Percentiles rank a stretch among this genome's conserved stretches.
These are phyloP conservation scores for Dasyprocta punctata DNA, from an alignment of 2,113 vertebrate species.

Conservation along the genomic window DNA sequence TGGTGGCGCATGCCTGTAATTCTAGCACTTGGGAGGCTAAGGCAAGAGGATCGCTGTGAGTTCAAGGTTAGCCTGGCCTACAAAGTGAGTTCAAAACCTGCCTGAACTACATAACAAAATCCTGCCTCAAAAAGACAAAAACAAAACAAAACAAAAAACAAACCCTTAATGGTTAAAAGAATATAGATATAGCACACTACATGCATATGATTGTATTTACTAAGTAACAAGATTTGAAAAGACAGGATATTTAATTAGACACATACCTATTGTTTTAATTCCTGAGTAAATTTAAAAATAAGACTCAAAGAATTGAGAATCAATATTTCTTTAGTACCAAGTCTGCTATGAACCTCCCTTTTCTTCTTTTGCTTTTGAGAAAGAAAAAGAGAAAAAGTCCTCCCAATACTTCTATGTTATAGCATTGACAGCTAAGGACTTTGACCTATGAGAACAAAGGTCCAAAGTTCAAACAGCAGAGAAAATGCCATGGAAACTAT, in stretches of 20 bases:
- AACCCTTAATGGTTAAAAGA: slow-evolving; percentile 11
- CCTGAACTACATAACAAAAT: neutral
- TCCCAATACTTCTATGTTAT: slow-evolving; percentile 47
- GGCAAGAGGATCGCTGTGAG: neutral
- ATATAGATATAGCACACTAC: neutral
- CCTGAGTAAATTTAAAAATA: slow-evolving; percentile 65
- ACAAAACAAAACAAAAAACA: neutral
- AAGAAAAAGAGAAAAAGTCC: neutral
- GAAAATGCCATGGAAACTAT: slow-evolving; percentile 66
- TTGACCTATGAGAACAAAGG: slow-evolving; percentile 75
- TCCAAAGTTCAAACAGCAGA: slow-evolving; percentile 77
- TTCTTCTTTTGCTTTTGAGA: slow-evolving; percentile 54
- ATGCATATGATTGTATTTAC: neutral
- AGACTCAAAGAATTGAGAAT: slow-evolving; percentile 49
- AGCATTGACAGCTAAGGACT: slow-evolving; percentile 66
- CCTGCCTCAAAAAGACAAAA: neutral
- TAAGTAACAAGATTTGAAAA: slow-evolving; percentile 51
- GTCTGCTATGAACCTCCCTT: slow-evolving; percentile 42
- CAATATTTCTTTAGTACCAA: slow-evolving; percentile 45
- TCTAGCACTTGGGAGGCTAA: neutral
- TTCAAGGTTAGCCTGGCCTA: neutral
- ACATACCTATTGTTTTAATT: slow-evolving; percentile 33
- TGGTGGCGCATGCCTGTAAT: neutral
- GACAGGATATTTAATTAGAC: slow-evolving; percentile 32
- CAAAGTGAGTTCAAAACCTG: neutral